Conservation (phyloP, 2,797 vertebrate genomes). For the Salarias fasciatus region DNA sequence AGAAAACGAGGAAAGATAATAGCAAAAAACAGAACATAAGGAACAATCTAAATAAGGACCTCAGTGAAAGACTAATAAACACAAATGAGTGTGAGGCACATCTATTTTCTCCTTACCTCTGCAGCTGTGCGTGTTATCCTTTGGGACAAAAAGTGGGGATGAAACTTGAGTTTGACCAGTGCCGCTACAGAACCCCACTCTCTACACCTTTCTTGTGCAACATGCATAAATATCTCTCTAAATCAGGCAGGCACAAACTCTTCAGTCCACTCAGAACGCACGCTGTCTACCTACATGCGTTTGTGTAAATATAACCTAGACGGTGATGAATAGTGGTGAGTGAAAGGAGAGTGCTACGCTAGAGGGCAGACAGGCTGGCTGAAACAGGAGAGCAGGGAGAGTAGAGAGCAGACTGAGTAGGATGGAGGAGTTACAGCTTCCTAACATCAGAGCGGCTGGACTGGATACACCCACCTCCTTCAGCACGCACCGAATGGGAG, state of each 20-base stretch:
- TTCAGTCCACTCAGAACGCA: slow-evolving; percentile 7
- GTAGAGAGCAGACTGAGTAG: slow-evolving; percentile 71
- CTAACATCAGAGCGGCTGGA: slow-evolving; percentile 71
- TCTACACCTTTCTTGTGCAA: slow-evolving; percentile 23
- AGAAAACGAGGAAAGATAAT: neutral
- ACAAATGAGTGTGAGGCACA: slow-evolving; percentile 19
- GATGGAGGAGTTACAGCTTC: slow-evolving; percentile 66
- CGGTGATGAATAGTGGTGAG: slow-evolving; percentile 53
- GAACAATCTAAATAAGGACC: slow-evolving; percentile 3
- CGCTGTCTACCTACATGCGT: slow-evolving; percentile 54
- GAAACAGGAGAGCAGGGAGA: slow-evolving; percentile 62
- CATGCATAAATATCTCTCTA: slow-evolving; percentile 6
- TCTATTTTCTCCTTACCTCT: slow-evolving; percentile 72
- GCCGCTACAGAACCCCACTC: slow-evolving; percentile 25
- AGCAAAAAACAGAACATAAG: neutral
- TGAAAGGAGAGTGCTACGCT: slow-evolving; percentile 60
- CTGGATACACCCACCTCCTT: slow-evolving; percentile 82
- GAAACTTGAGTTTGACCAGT: slow-evolving; percentile 33
- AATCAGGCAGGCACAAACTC: slow-evolving; percentile 25
- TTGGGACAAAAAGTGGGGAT: slow-evolving; percentile 22
- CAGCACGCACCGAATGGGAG: slow-evolving; percentile 62
- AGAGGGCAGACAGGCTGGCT: slow-evolving; percentile 63
- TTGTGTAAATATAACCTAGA: slow-evolving; percentile 56
- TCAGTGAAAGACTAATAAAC: neutral
- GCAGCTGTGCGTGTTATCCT: slow-evolving; percentile 59